phyloP scores from a whole-genome alignment of 2,113 vertebrate genomes.

The Psophia crepitans region DNA sequence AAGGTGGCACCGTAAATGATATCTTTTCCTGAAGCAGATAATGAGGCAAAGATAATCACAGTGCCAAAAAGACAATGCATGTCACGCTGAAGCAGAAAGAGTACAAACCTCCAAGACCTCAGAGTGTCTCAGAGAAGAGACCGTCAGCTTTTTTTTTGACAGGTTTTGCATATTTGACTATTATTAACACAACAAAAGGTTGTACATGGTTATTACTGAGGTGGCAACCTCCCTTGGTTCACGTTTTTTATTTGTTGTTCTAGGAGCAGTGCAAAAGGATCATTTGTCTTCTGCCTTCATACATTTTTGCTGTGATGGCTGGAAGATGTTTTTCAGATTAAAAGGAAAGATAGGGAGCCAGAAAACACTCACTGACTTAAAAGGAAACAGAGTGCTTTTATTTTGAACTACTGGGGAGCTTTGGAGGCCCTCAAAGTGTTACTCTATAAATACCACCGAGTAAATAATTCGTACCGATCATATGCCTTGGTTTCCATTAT shows the following conservation, averaged over 20 bases:
- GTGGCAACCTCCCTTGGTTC: background rate
- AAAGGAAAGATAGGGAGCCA: background rate
- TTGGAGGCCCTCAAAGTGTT: background rate
- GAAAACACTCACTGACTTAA: background rate
- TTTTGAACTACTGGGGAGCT: background rate
- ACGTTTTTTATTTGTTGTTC: constrained; percentile 6
- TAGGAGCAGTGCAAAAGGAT: background rate
- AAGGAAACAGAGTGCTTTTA: background rate
- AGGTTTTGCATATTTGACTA: constrained; percentile 57
- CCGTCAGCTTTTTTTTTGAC: constrained; percentile 45
- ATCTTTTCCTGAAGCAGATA: constrained; percentile 54
- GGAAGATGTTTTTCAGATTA: background rate
- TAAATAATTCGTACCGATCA: background rate
- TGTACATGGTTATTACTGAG: constrained; percentile 18
- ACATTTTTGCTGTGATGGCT: background rate
- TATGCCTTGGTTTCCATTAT: background rate
- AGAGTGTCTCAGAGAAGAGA: constrained; percentile 44
- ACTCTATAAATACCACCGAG: background rate
- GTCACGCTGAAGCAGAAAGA: constrained; percentile 62
- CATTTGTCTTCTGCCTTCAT: background rate
- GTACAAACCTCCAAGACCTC: constrained; percentile 31
- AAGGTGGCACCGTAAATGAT: constrained; percentile 52
- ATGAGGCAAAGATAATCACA: constrained; percentile 39
- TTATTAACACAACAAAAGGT: constrained; percentile 46
- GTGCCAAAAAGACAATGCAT: constrained; percentile 53